Evolutionary conservation across 1,140 invertebrate species (phyloP).

Genomic region (Pseudomyrmex flavicornis): DNA sequence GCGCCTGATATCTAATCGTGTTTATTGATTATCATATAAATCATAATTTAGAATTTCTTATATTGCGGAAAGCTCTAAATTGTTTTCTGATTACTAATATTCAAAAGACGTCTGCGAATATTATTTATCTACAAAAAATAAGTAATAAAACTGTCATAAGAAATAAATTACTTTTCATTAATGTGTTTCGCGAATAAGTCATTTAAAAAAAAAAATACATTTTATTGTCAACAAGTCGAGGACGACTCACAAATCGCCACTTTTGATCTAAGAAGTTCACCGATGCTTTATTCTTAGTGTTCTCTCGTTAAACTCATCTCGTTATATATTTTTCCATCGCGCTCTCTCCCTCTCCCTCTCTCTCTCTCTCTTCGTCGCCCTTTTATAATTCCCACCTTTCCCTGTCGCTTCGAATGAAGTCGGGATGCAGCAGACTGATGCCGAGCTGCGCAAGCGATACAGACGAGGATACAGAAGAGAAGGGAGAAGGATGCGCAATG

Average conservation of each 20-base stretch:
- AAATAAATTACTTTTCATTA: too few species aligned
- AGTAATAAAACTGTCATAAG: too few species aligned
- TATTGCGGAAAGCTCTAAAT: too few species aligned
- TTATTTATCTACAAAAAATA: too few species aligned
- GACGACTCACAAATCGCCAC: neutral
- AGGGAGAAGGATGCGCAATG: conserved; percentile 30
- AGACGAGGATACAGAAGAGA: conserved; percentile 7
- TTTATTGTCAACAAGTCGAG: too few species aligned
- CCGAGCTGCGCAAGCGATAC: conserved; percentile 12
- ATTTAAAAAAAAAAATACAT: too few species aligned
- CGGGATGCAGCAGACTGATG: conserved; percentile 33
- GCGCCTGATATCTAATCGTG: too few species aligned
- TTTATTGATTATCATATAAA: too few species aligned
- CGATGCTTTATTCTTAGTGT: neutral
- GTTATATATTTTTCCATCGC: conserved; percentile 6
- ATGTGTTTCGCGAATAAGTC: too few species aligned
- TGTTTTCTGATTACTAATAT: too few species aligned
- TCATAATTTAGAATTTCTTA: too few species aligned
- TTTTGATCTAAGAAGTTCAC: neutral
- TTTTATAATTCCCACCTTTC: conserved; percentile 25
- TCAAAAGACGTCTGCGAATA: too few species aligned
- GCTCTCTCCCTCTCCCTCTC: neutral
- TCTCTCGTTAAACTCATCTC: neutral
- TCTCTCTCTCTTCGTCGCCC: neutral
- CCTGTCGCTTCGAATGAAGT: neutral